Base-by-base conservation (phyloP, 2,797 vertebrate genomes). In the Lateolabrax maculatus region DNA sequence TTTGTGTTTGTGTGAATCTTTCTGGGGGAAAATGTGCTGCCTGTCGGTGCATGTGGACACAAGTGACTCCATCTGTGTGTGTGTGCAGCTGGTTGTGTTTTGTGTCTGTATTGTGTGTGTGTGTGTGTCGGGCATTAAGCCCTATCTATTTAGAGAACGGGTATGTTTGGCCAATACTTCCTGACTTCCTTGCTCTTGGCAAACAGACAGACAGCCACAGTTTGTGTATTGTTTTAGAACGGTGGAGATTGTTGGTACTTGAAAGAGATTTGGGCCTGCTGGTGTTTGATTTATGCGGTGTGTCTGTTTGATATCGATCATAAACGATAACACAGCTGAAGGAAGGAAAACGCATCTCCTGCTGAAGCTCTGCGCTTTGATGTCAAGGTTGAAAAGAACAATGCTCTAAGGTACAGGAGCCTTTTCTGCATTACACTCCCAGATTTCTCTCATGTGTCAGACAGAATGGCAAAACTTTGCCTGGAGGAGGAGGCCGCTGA, bases 221-320 rank as follows among this genome's bases (percentile, higher is more conserved):
- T 87, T 81, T 87, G 88, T 87, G 87, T 90, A 88, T 91, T 93
- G 90, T 91, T 89, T 84, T 55, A 87, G 84, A 79, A 84, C 41
- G 58, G 73, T 85, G 84, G 60, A 91, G 88, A 88, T 93, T 92
- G 93, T 91, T 89, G 91, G 88, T 86, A 89, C 93, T 93, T 93
- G 89, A 94, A 93, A 93, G 93, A 80, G 85, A 71, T 83, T 85
- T 62, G 79, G 89, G 84, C 78, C 80, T 69, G 83, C 90, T 84
- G 5, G 71, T 85, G 84, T 90, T 90, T 92, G 86, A 92, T 93
- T 93, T 93, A 91, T 80, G 83, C 55, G 23, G 67, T 16, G 80
- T 81, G 91, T 90, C 91, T 92, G 91, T 93, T 94, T 94, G 89
- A 94, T 94, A 93, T 93, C 79, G 88, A 94, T 94, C 92, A 93